Base-by-base conservation (phyloP, 2,113 vertebrate species). In the Amblyopsis rosae region DNA sequence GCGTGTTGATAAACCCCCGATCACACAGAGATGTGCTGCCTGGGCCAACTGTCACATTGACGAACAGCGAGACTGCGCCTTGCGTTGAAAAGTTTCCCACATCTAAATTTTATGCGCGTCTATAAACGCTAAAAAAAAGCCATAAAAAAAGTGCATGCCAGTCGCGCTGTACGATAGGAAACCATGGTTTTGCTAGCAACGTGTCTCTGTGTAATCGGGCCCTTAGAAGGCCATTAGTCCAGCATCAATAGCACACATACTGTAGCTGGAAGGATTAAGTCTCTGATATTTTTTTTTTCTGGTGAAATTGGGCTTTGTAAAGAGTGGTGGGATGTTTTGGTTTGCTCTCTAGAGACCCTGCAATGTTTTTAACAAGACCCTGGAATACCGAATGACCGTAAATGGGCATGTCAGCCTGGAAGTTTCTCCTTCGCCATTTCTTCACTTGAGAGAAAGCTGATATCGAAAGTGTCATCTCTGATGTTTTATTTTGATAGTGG, bases 351-450 rank as follows among this genome's bases (percentile, higher is more conserved):
- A 9, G 91, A 87, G 91, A 86, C 82, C 69, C 59, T 83, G 75
- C 72, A 83, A 88, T 91, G 90, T 91, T 89, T 91, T 90, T 91
- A 87, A 85, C 70, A 76, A 85, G 82, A 83, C 79, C 65, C 76
- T 56, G 78, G 82, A 81, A 81, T 83, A 75, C 84, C 80, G 87
- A 84, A 82, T 86, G 77, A 82, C 93, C 91, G 49, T 94, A 93
- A 81, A 93, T 91, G 91, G 93, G 74, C 88, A 92, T 83, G 74
- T 57, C 72, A 66, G 70, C 64, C 64, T 72, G 67, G 62, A 69
- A 75, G 45, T 59, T 75, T 58, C 72, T 75, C 48, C 74, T 71
- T 79, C 58, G 69, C 73, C 71, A 71, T 82, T 81, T 35, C 62
- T 82, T 67, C 41, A 59, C 62, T 80, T 76, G 65, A 76, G 74